Base-by-base conservation (phyloP, 2,113 vertebrate genomes). In the Spheniscus mendiculus region DNA sequence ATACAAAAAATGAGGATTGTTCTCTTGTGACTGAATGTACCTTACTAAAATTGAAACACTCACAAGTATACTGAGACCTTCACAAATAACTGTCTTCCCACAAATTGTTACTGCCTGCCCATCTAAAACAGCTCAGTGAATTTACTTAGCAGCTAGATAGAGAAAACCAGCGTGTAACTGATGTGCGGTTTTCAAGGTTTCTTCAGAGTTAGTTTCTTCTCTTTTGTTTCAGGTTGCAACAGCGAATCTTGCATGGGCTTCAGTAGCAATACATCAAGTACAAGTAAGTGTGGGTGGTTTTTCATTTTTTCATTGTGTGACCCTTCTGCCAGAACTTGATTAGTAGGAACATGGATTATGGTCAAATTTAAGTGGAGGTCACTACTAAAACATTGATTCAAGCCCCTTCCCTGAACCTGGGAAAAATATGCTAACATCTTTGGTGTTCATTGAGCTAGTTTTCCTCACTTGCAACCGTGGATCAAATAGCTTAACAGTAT, bases 251-350 rank as follows among this genome's bases (percentile, higher is more conserved):
- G 99, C 99, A 22, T 99, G 99, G 99, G 99, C 99, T 58, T 99
- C 99, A 22, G 99, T 99, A 97, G 99, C 99, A 93, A 99, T 99
- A 98, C 99, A 99, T 98, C 99, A 99, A 98, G 99, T 99, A 89
- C 99, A 99, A 99, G 99, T 99, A 98, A 93, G 98, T 96, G 26
- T 87, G 66, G 38, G 53, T 87, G 45, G 7, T 27, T 72, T 82
- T 85, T 47, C 1, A 15, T 70, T 83, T 70, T 65, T 89, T 63
- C 17, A 5, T 36, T 67, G 11, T 27, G 14, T 66, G 42, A 59
- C 26, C 29, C 25, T n/a, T 82, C 44, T 88, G 26, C 52, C 18
- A n/a, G 36, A 67, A 18, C 5, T 38, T 79, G 34, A 52, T 76
- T 38, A 49, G 32, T 69, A 44, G 70, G 11, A 83, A 17, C 21